Evolutionary conservation across 2,797 vertebrate genomes (phyloP), one percentile per base, ranked within the genome.

Genomic region (Sebastes matsubarae): DNA sequence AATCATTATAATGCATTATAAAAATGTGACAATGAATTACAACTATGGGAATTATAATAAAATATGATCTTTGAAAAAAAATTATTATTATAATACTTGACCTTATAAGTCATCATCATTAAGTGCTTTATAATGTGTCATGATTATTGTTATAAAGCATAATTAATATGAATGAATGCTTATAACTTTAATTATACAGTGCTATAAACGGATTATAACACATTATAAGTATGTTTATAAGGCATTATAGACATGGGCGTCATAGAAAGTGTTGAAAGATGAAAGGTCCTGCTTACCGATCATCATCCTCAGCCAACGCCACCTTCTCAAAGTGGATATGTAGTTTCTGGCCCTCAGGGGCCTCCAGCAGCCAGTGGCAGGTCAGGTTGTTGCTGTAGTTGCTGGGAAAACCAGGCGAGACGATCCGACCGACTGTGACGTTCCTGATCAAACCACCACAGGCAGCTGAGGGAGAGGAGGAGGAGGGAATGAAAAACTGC

Each of bases 321-420:
- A 99, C 97, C 88, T 99, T 99, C 94, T 99, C 98, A 0, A 99
- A 99, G 94, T 99, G 98, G 55, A 98, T 81, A 75, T 99, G 98
- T 11, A 99, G 91, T 50, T 94, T 94, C 59, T 98, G 97, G 24
- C 93, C 94, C 1, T 92, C 67, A 0, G 96, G 96, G 0, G 97
- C 97, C 88, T 97, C 97, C 79, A 98, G 94, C 83, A 98, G 90
- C 98, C 98, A 99, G 81, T 98, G 97, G 87, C 98, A 99, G 0
- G 98, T 99, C 89, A 98, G 93, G 90, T 98, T 99, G 95, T 97
- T 98, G 96, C 97, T 98, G 93, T 99, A 99, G 95, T 97, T 99
- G 80, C 96, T 96, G 0, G 98, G 98, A 86, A 97, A 99, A 82
- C 97, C 97, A 0, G 98, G 97, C 0, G 98, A 99, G 59, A 97